Conservation (phyloP, 2,797 vertebrate species). For the Pantherophis vulpinus region DNA sequence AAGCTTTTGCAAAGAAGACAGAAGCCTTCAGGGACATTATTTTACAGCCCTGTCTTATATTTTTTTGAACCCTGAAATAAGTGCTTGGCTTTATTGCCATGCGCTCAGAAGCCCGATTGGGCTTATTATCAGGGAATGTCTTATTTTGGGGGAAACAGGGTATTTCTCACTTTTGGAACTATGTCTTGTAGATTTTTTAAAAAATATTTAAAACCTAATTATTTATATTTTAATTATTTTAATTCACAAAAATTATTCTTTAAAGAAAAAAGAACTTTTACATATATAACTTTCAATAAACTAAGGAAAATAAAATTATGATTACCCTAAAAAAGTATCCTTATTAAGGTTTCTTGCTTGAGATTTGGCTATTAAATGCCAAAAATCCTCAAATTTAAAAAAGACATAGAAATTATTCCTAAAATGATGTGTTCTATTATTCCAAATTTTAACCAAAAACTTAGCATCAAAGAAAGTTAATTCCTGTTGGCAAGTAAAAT, state of each 20-base stretch:
- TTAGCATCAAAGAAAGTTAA: constrained; percentile 39
- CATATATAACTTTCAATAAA: constrained; percentile 34
- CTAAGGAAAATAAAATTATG: constrained; percentile 31
- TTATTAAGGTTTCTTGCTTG: constrained; percentile 16
- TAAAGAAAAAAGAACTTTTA: constrained; percentile 14
- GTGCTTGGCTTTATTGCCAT: too few species aligned
- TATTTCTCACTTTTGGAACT: constrained; percentile 12
- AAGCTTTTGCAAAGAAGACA: too few species aligned
- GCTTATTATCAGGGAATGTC: too few species aligned
- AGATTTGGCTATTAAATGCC: constrained; percentile 29
- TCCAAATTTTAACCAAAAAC: constrained; percentile 30
- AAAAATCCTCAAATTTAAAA: not conserved
- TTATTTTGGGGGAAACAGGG: too few species aligned
- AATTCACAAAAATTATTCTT: constrained; percentile 12
- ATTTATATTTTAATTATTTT: constrained; percentile 23
- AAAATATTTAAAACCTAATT: not conserved
- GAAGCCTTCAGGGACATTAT: too few species aligned
- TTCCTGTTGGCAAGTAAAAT: constrained; percentile 40
- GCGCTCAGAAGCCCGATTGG: too few species aligned
- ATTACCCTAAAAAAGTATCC: constrained; percentile 22
- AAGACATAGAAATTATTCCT: constrained; percentile 23
- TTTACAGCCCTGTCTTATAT: too few species aligned
- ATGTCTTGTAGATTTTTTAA: not conserved
- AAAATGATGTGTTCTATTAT: constrained; percentile 26
- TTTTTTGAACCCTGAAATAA: too few species aligned